These are phyloP conservation scores for Diadophis punctatus DNA, from an alignment of 2,113 vertebrate species.

Conservation along the genomic window DNA sequence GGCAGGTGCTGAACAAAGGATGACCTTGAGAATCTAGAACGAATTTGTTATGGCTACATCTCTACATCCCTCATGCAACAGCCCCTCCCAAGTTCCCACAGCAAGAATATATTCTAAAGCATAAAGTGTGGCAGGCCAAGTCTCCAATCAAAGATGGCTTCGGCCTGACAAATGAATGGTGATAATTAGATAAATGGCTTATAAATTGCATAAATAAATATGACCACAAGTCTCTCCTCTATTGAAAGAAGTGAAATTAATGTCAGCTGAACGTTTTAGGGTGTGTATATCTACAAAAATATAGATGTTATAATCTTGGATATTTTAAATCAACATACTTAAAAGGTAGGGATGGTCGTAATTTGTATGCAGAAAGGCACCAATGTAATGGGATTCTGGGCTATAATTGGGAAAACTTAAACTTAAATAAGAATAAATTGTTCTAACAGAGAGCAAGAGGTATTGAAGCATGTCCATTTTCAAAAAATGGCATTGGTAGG, in stretches of 20 bases:
- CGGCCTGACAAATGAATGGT: too few relatives aligned
- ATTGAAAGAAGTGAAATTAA: background rate
- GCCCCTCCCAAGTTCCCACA: too few relatives aligned
- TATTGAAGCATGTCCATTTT: conserved; percentile 13
- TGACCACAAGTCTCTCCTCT: background rate
- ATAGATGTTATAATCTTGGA: background rate
- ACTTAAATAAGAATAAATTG: background rate
- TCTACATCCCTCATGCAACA: too few relatives aligned
- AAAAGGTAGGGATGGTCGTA: background rate
- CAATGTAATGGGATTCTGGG: background rate
- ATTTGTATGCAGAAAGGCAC: background rate
- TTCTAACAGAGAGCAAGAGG: background rate
- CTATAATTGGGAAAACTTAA: background rate
- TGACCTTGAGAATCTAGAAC: too few relatives aligned
- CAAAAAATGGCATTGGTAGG: background rate
- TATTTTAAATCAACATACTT: background rate
- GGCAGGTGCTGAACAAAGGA: too few relatives aligned
- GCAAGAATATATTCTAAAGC: too few relatives aligned
- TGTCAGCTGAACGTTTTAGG: background rate
- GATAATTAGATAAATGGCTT: background rate
- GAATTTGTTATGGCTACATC: too few relatives aligned
- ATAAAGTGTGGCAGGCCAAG: too few relatives aligned
- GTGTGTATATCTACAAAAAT: background rate
- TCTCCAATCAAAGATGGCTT: too few relatives aligned
- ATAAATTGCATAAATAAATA: background rate